Conservation (phyloP, 2,888 invertebrate genomes). For the Caenorhabditis drosophilae region DNA sequence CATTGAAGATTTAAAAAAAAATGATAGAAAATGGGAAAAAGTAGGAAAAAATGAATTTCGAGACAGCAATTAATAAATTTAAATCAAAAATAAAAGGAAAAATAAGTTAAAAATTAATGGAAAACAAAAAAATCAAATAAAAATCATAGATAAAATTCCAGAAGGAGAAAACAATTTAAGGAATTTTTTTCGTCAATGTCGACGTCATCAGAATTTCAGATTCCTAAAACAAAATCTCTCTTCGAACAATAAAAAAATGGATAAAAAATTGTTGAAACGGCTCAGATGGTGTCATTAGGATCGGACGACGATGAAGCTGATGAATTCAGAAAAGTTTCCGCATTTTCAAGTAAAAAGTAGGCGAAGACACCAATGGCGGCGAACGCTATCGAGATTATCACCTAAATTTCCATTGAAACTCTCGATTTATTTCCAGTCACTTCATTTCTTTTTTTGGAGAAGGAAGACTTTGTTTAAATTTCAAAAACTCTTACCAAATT, state of each 20-base stretch:
- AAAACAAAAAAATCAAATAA: too few species aligned
- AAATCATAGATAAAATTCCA: too few species aligned
- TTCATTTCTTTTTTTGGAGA: background rate
- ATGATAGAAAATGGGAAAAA: too few species aligned
- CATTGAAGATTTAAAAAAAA: too few species aligned
- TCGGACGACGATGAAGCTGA: constrained; percentile 1
- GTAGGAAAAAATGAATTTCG: too few species aligned
- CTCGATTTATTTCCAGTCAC: background rate
- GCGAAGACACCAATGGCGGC: constrained; percentile 21
- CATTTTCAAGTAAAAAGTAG: constrained; percentile 32
- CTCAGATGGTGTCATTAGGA: constrained; percentile 12
- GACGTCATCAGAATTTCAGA: too few species aligned
- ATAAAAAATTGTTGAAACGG: too few species aligned
- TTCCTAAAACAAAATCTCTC: background rate
- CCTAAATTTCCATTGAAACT: constrained; percentile 7
- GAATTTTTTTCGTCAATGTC: too few species aligned
- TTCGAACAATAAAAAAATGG: background rate
- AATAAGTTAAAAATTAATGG: too few species aligned
- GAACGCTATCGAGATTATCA: constrained; percentile 7
- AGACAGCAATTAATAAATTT: too few species aligned
- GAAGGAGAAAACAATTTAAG: too few species aligned
- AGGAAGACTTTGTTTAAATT: background rate
- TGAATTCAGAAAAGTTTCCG: constrained; percentile 6
- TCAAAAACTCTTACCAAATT: constrained; percentile 2
- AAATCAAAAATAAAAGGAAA: too few species aligned